Evolutionary conservation across 2,888 invertebrate genomes (phyloP), one percentile per base, ranked within the genome.

Genomic region (Perdita meconis): DNA sequence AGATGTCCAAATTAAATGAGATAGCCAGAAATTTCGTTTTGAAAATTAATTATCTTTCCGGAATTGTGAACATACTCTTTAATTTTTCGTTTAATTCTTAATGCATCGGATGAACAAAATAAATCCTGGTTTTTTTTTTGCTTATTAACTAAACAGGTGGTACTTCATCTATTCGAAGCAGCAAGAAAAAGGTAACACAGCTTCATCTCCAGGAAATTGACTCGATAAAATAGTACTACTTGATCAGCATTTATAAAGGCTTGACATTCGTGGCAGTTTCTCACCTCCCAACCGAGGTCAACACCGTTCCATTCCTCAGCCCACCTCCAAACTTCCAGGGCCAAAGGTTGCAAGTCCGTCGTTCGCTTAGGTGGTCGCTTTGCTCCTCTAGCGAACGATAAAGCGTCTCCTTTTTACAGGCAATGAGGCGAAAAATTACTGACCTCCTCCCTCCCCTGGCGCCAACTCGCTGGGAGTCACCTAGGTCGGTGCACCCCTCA

Each of bases 351-450:
- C 56, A 68, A 64, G 75, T 66, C 63, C 66, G 44, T 47, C 56
- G 60, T 68, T 47, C 47, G 51, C 66, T 76, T 68, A 67, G 64
- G 65, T 44, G 57, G 42, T 47, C 74, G 53, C 22, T 51, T 44
- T 60, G 26, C 34, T 57, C 63, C 13, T 44, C 50, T 34, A 40
- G 30, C 60, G 70, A 65, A 77, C 85, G 74, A 81, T 81, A 83
- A 84, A 85, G 74, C 74, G 68, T 79, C 83, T 71, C 66, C 81
- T 83, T 83, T 86, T 78, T 83, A 72, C 72, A 74, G 55, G 69
- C 86, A 85, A 85, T 85, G 85, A 85, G 82, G 80, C 86, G 86
- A 85, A 84, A 85, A 85, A 85, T 85, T 78, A 81, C 84, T 75
- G 84, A 81, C 81, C 78, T 72, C 72, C 78, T 67, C 67, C 50